phyloP scores from a whole-genome alignment of 1,140 invertebrate species.

The Temnothorax curvispinosus region DNA sequence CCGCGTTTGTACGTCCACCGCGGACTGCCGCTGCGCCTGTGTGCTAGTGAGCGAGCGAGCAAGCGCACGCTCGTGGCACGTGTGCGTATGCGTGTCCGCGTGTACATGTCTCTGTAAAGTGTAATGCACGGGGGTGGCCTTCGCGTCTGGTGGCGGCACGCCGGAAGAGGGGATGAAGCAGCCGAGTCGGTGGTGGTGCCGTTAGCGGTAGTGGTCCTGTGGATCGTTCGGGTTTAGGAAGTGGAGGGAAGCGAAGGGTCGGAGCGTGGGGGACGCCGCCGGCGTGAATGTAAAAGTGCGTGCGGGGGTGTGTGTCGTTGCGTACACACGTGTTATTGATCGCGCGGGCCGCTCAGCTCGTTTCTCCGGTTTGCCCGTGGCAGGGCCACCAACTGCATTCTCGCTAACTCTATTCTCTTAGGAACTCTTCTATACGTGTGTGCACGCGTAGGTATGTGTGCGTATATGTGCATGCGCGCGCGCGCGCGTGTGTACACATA shows the following conservation, averaged over 20 bases:
- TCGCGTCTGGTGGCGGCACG: conserved; percentile 59
- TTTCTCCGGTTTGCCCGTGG: conserved; percentile 73
- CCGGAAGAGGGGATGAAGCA: conserved; percentile 42
- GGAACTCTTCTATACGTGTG: conserved; percentile 51
- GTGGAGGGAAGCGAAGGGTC: not conserved
- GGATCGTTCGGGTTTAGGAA: conserved; percentile 61
- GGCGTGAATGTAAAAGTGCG: conserved; percentile 76
- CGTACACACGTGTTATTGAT: conserved; percentile 85
- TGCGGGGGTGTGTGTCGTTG: conserved; percentile 79
- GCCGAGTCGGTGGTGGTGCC: conserved; percentile 38
- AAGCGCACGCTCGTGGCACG: not conserved
- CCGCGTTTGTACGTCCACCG: conserved; percentile 71
- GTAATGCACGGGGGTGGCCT: conserved; percentile 58
- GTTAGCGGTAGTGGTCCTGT: conserved; percentile 65
- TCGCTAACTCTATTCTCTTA: conserved; percentile 81
- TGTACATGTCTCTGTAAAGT: conserved; percentile 35
- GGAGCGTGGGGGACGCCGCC: conserved; percentile 36
- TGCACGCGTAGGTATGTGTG: not conserved
- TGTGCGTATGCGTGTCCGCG: conserved; percentile 20
- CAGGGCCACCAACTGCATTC: conserved; percentile 82
- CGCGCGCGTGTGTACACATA: not conserved
- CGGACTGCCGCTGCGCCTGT: conserved; percentile 32
- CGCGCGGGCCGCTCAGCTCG: conserved; percentile 73
- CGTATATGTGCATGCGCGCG: not conserved
- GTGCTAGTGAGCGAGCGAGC: not conserved